Conservation (phyloP, 1,140 invertebrate genomes). For the Drosophila quadrilineata region DNA sequence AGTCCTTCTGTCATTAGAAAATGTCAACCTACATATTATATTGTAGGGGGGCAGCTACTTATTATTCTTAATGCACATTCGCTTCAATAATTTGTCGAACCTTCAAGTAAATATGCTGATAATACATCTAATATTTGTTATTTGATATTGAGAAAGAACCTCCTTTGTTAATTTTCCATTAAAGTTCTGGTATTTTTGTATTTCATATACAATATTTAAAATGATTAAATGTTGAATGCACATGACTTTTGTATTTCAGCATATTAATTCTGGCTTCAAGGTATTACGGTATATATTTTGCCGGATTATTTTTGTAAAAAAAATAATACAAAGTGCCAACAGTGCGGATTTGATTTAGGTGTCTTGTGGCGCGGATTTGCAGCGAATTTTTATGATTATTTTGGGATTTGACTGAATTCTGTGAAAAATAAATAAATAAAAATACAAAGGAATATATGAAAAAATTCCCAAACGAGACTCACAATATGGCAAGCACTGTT, state of each 20-base stretch:
- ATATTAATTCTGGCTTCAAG: too few species aligned
- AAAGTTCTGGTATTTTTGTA: too few species aligned
- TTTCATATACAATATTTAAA: too few species aligned
- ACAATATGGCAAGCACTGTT: conserved; percentile 10
- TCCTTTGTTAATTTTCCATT: too few species aligned
- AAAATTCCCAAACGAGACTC: conserved; percentile 50
- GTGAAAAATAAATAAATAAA: conserved; percentile 8
- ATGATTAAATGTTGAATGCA: too few species aligned
- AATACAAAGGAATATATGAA: conserved; percentile 53
- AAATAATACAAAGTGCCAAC: conserved; percentile 14
- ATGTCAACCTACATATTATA: background rate
- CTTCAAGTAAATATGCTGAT: background rate
- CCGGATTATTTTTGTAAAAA: background rate
- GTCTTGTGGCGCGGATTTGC: conserved; percentile 32
- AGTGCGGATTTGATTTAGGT: conserved; percentile 54
- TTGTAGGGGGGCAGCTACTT: conserved; percentile 17
- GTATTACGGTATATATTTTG: too few species aligned
- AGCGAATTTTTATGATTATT: conserved; percentile 59
- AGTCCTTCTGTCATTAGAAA: too few species aligned
- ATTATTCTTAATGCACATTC: conserved; percentile 13
- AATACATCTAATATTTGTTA: too few species aligned
- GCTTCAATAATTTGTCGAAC: background rate
- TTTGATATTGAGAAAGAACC: too few species aligned
- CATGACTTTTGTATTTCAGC: too few species aligned
- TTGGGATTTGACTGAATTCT: conserved; percentile 48